Conservation (phyloP, 1,140 invertebrate genomes). For the Lutraria rhynchaena region DNA sequence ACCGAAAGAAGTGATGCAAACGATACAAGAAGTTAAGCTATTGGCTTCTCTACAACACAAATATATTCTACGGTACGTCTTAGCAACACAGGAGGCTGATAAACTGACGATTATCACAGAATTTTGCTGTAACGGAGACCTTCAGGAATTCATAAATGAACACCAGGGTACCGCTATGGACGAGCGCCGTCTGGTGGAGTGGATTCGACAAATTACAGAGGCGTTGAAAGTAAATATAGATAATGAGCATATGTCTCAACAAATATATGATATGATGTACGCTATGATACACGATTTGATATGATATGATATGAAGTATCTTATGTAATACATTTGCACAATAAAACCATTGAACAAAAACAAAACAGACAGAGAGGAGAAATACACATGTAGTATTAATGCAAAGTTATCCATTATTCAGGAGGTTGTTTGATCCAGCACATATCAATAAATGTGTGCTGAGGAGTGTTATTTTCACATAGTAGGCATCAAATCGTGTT, state of each 20-base stretch:
- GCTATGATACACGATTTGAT: neutral
- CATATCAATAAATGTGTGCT: too few relatives aligned
- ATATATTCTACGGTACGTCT: constrained; percentile 25
- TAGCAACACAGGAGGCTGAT: neutral
- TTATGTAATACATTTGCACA: too few relatives aligned
- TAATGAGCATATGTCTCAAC: neutral
- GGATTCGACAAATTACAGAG: constrained; percentile 33
- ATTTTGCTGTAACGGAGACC: constrained; percentile 34
- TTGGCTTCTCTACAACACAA: constrained; percentile 17
- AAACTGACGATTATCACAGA: constrained; percentile 42
- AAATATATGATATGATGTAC: neutral
- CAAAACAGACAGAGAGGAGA: too few relatives aligned
- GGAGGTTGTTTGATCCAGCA: too few relatives aligned
- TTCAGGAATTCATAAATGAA: neutral
- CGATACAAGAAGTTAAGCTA: constrained; percentile 30
- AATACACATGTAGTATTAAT: too few relatives aligned
- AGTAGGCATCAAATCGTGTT: too few relatives aligned
- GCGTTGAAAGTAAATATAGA: constrained; percentile 30
- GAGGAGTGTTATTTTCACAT: too few relatives aligned
- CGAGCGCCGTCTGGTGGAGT: constrained; percentile 31
- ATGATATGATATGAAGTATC: too few relatives aligned
- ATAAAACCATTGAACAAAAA: too few relatives aligned
- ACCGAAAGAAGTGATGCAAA: constrained; percentile 5
- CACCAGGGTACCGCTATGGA: constrained; percentile 29
- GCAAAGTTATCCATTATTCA: too few relatives aligned